phyloP scores from a whole-genome alignment of 2,888 invertebrate genomes.

The Eretmocerus hayati region DNA sequence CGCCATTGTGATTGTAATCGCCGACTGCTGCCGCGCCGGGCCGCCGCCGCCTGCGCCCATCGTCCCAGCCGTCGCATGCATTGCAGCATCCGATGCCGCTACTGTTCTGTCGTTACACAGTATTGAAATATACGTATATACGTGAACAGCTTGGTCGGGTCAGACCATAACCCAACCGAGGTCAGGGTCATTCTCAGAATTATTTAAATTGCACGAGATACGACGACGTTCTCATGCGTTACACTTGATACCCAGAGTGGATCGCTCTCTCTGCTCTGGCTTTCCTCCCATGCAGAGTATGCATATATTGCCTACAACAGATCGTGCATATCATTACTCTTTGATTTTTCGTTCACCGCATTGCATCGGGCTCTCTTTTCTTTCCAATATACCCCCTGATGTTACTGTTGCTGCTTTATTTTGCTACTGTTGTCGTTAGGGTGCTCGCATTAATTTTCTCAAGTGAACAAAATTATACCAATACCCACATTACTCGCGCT shows the following conservation, averaged over 20 bases:
- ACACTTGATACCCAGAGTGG: background rate
- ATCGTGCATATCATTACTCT: background rate
- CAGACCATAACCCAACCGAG: slow-evolving; percentile 31
- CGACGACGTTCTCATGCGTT: slow-evolving; percentile 16
- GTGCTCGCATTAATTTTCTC: background rate
- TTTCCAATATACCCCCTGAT: background rate
- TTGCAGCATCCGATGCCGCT: no score
- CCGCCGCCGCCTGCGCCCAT: slow-evolving; percentile 2
- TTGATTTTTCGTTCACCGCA: slow-evolving; percentile 2
- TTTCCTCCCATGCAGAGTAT: background rate
- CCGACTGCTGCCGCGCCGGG: slow-evolving; percentile 18
- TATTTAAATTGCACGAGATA: slow-evolving; percentile 35
- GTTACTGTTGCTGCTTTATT: background rate
- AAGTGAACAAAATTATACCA: no score
- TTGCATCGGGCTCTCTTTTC: slow-evolving; percentile 7
- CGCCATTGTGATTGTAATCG: slow-evolving; percentile 38
- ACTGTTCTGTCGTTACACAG: no score
- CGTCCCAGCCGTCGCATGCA: no score
- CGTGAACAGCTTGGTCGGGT: no score
- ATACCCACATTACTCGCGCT: no score
- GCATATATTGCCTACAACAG: no score
- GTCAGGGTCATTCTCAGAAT: slow-evolving; percentile 37
- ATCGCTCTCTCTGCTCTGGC: background rate
- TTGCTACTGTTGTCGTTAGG: background rate
- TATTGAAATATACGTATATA: no score